Conservation (phyloP, 2,797 vertebrate genomes). For the Myioborus miniatus region DNA sequence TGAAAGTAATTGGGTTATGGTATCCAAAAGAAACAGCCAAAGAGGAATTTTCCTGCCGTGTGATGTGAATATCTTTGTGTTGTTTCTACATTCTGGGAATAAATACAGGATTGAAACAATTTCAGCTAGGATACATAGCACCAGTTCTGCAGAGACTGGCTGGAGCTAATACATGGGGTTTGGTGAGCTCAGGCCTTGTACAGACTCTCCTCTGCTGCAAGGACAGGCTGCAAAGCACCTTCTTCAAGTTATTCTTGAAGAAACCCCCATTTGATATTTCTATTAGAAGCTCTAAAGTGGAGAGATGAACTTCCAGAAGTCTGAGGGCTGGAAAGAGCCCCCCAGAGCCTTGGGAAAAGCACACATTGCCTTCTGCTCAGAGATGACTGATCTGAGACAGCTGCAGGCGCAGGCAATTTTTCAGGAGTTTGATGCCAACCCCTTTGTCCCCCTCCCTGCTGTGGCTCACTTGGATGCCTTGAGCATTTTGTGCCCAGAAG, state of each 20-base stretch:
- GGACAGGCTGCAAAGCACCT: neutral
- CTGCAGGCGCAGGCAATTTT: neutral
- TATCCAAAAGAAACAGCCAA: neutral
- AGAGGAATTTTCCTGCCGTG: neutral
- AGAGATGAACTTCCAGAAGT: neutral
- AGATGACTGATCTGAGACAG: neutral
- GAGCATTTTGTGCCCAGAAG: neutral
- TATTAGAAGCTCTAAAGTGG: neutral
- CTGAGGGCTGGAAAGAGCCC: neutral
- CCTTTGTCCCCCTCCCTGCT: neutral
- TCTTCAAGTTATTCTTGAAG: neutral
- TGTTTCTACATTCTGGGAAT: neutral
- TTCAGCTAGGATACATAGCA: neutral
- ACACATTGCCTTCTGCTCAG: neutral
- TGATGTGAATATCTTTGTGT: neutral
- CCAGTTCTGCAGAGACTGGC: neutral
- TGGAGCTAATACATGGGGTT: accelerated
- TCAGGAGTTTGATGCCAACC: neutral
- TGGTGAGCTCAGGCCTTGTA: neutral
- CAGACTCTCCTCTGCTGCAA: neutral
- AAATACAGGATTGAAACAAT: neutral
- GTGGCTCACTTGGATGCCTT: neutral
- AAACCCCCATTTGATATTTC: accelerated
- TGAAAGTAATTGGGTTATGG: neutral
- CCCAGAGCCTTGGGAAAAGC: neutral